These are phyloP conservation scores for Salmo trutta DNA, from an alignment of 2,797 vertebrate genomes.

Conservation along the genomic window DNA sequence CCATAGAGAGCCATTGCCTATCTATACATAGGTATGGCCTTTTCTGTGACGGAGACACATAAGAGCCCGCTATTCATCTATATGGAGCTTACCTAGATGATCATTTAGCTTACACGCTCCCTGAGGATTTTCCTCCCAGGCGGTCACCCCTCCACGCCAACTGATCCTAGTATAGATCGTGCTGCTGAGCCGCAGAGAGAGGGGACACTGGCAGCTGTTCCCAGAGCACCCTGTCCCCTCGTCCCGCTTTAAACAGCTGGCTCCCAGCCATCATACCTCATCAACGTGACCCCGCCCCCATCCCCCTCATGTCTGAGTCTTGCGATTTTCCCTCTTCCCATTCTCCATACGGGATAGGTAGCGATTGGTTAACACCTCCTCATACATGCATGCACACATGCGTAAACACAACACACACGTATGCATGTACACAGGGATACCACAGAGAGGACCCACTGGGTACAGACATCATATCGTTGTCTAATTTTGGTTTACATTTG, in stretches of 20 bases:
- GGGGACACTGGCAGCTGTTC: conserved; percentile 7
- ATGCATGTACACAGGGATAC: no score
- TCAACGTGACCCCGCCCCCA: conserved; percentile 49
- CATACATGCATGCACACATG: conserved; percentile 36
- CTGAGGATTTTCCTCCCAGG: not conserved
- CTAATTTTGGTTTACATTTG: no score
- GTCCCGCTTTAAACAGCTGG: no score
- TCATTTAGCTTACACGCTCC: not conserved
- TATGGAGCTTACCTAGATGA: no score
- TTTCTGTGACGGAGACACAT: not conserved
- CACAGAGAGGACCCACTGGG: no score
- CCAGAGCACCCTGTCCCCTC: conserved; percentile 18
- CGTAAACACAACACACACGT: not conserved
- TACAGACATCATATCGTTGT: no score
- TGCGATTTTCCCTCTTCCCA: conserved; percentile 15
- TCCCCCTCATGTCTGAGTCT: conserved; percentile 43
- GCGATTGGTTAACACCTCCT: conserved; percentile 21
- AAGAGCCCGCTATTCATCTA: not conserved
- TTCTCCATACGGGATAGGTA: not conserved
- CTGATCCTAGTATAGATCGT: not conserved
- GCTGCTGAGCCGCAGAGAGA: not conserved
- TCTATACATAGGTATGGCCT: not conserved
- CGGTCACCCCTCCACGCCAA: not conserved
- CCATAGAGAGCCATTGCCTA: not conserved
- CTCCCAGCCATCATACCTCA: conserved; percentile 57